Evolutionary conservation across 1,140 invertebrate species (phyloP), one percentile per base, ranked within the genome.

Genomic region (Rhopalosiphum padi): DNA sequence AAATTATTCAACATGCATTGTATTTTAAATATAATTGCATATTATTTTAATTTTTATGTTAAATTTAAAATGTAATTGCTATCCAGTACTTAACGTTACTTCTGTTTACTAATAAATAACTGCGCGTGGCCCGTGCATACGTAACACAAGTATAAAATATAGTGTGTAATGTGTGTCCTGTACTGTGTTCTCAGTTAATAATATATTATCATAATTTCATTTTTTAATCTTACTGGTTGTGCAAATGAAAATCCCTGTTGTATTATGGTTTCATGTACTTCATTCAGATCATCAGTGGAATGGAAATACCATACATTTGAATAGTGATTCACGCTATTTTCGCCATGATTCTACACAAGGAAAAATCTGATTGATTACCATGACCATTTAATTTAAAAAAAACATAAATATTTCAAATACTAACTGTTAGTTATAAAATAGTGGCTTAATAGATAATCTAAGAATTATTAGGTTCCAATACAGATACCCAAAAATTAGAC

Each of bases 281-380:
- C 35, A 21, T 55, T 25, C 77, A 53, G 35, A 51, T 93, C 48
- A 5, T 55, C 48, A 8, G 46, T 53, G 2, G 51, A 37, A 93
- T 93, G 60, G 41, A 93, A 93, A 93, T 93, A 93, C 91, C 91
- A 93, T n/a, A 51, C 8, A 22, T 93, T 93, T 30, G 82, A 86
- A 41, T 86, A 93, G 25, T 93, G 23, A 21, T 86, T 37, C 35
- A 41, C 48, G 7, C 43, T 25, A 30, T 43, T 48, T 30, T 41
- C 35, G 18, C 77, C 82, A 21, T 93, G 91, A 7, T 93, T 41
- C 91, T 93, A 43, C 5, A 23, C 22, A 7, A 25, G 21, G 15
- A 77, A n/a, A 68, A 41, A 55, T 41, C 22, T 6, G 3, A 25
- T 41, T 85, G 23, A 85, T 85, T 43, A 11, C 22, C 23, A 22